Evolutionary conservation across 2,797 vertebrate genomes (phyloP).

Genomic region (Rhinatrema bivittatum): DNA sequence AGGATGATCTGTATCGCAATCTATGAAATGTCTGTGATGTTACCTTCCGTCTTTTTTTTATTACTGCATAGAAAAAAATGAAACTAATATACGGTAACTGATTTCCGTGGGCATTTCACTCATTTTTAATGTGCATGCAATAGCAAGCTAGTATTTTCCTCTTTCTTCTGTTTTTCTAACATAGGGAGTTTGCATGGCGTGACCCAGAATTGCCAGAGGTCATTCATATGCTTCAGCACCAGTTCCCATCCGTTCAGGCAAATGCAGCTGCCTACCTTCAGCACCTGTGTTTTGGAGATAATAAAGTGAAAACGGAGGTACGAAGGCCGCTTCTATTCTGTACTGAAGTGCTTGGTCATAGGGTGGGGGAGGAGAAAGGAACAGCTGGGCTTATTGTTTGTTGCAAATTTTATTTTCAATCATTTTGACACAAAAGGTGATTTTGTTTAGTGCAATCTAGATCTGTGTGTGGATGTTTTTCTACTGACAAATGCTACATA

Average conservation of each 20-base stretch:
- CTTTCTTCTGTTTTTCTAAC: neutral
- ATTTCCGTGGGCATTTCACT: too few species aligned
- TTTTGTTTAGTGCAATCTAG: fast-evolving
- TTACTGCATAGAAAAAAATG: neutral
- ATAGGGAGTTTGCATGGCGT: conserved; percentile 93
- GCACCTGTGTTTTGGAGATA: conserved; percentile 93
- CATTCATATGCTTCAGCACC: conserved; percentile 97
- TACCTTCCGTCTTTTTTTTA: neutral
- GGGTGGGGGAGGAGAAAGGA: too few species aligned
- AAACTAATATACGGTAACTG: fast-evolving
- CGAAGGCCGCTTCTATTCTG: neutral
- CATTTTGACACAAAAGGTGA: neutral
- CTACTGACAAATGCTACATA: fast-evolving
- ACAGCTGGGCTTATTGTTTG: too few species aligned
- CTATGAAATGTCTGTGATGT: fast-evolving
- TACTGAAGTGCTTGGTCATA: too few species aligned
- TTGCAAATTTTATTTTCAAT: fast-evolving
- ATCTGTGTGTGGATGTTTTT: neutral
- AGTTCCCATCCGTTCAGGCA: conserved; percentile 93
- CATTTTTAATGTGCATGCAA: fast-evolving
- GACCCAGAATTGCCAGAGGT: conserved; percentile 91
- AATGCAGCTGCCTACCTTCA: conserved; percentile 94
- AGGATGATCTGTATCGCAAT: fast-evolving
- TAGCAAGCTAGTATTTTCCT: neutral
- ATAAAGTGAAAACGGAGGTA: conserved; percentile 86